Conservation (phyloP, 2,113 vertebrate genomes). For the Heteronetta atricapilla region DNA sequence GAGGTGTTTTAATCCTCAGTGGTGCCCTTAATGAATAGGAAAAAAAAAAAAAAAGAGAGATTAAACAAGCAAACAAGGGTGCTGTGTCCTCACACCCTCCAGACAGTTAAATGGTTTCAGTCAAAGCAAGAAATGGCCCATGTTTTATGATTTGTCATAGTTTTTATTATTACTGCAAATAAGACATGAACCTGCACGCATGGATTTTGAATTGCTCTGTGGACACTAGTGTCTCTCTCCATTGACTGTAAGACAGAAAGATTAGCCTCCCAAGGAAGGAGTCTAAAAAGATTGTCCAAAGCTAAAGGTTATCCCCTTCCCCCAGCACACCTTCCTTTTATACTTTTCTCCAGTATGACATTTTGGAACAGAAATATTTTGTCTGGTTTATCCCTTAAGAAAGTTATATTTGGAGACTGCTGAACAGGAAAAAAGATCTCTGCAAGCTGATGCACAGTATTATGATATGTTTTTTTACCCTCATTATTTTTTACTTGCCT, state of each 20-base stretch:
- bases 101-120: neutral
- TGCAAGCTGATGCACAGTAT: neutral
- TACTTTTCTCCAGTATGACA: neutral
- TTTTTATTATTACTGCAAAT: neutral
- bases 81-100: neutral
- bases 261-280: neutral
- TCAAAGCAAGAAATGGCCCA: neutral
- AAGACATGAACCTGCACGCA: neutral
- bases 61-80: neutral
- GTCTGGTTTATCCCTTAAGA: slow-evolving; percentile 24
- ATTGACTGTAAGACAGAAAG: neutral
- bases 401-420: slow-evolving; percentile 48
- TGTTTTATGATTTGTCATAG: neutral
- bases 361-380: slow-evolving; percentile 49
- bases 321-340: neutral
- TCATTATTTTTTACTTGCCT: slow-evolving; percentile 53
- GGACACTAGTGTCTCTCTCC: neutral
- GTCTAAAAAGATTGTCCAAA: neutral
- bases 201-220: neutral
- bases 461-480: slow-evolving; percentile 2
- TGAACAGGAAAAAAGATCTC: neutral
- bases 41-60: too few relatives aligned
- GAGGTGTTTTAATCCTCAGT: neutral
- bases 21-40: neutral
- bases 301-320: neutral